phyloP scores from a whole-genome alignment of 2,888 invertebrate species.

The Pseudococcus jackbeardsleyi region DNA sequence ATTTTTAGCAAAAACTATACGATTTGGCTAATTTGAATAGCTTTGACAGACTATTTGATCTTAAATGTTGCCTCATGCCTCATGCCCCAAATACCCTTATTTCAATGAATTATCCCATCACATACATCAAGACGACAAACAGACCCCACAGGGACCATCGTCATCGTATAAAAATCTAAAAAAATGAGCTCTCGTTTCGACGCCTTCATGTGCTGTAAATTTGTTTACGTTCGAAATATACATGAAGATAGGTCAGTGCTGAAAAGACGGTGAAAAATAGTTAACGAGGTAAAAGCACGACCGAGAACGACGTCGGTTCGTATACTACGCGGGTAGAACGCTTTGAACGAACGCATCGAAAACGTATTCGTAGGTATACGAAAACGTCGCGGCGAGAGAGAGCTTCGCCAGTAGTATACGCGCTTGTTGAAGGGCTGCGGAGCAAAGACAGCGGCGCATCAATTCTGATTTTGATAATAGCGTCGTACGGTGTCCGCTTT shows the following conservation, averaged over 20 bases:
- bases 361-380: no score
- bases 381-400: neutral
- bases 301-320: no score
- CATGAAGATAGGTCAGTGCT: slow-evolving; percentile 60
- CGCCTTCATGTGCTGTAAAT: neutral
- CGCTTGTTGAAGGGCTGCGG: slow-evolving; percentile 2
- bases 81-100: no score
- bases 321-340: neutral
- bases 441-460: slow-evolving; percentile 60
- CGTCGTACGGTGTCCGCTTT: slow-evolving; percentile 58
- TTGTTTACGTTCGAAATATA: slow-evolving; percentile 28
- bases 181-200: neutral
- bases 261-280: slow-evolving; percentile 55
- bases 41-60: no score
- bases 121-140: neutral
- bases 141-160: no score
- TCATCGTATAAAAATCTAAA: no score
- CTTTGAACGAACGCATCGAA: neutral
- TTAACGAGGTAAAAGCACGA: slow-evolving; percentile 60
- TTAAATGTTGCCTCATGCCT: no score
- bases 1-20: no score
- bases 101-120: no score
- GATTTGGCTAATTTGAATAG: no score
- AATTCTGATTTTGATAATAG: slow-evolving; percentile 62
- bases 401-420: neutral